These are phyloP conservation scores for Halisarca cf. caerulea DNA, from an alignment of 37 sponge, comb jelly and placozoan species.

Conservation along the genomic window DNA sequence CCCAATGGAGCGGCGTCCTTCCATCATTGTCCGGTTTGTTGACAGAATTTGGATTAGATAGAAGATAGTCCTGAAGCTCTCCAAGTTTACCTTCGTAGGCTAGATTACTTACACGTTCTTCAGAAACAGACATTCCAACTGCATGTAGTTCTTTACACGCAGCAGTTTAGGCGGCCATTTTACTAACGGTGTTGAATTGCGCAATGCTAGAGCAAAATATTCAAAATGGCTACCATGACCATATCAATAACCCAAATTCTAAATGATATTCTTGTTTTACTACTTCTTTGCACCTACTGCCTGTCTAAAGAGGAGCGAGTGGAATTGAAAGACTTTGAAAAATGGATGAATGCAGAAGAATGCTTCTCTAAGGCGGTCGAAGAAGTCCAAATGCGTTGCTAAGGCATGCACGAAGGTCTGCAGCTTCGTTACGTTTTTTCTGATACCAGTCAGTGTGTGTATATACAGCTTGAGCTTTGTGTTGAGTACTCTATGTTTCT, in stretches of 20 bases:
- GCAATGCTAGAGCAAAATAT: no score
- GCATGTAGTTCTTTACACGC: neutral
- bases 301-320: no score
- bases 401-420: constrained; percentile 1
- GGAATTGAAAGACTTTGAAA: neutral
- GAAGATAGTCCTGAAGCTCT: neutral
- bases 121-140: constrained; percentile 3
- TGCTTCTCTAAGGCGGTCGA: constrained; percentile 12
- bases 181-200: no score
- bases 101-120: neutral
- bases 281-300: no score
- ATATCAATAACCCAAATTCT: no score
- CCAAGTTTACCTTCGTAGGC: neutral
- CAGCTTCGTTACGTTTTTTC: no score
- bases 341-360: neutral
- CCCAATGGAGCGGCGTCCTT: constrained; percentile 20
- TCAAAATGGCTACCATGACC: no score
- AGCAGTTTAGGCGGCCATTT: no score
- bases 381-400: constrained; percentile 5
- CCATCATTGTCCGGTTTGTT: constrained; percentile 10
- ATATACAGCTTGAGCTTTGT: no score
- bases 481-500: no score
- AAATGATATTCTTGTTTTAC: no score
- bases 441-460: no score
- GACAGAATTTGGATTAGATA: neutral